Conservation (phyloP, 2,888 invertebrate species). For the Drosophila greeni region DNA sequence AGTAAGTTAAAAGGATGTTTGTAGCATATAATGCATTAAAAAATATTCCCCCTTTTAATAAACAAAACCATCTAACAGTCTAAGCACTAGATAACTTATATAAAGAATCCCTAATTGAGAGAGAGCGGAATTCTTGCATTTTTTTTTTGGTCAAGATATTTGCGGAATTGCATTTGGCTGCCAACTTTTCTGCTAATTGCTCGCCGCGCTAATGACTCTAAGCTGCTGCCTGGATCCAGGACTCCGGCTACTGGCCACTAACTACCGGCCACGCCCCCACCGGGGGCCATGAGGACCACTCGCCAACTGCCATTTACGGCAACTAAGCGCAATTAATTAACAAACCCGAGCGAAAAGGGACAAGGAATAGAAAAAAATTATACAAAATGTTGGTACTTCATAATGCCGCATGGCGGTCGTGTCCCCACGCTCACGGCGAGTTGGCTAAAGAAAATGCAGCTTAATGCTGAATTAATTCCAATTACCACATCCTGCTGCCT, state of each 20-base stretch:
- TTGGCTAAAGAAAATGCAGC: slow-evolving; percentile 67
- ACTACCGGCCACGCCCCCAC: slow-evolving; percentile 44
- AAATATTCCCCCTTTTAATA: neutral
- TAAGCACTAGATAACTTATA: neutral
- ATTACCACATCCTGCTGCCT: slow-evolving; percentile 54
- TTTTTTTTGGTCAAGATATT: slow-evolving; percentile 11
- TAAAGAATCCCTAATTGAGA: neutral
- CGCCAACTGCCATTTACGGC: slow-evolving; percentile 61
- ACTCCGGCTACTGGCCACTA: slow-evolving; percentile 9
- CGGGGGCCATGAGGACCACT: slow-evolving; percentile 7
- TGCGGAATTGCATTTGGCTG: slow-evolving; percentile 24
- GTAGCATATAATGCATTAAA: fast-evolving
- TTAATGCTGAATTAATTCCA: slow-evolving; percentile 74
- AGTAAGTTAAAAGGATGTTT: neutral
- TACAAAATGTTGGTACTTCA: slow-evolving; percentile 68
- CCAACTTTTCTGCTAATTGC: slow-evolving; percentile 53
- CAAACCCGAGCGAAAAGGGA: slow-evolving; percentile 46
- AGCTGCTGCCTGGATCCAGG: slow-evolving; percentile 14
- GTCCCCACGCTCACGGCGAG: slow-evolving; percentile 30
- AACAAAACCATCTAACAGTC: neutral
- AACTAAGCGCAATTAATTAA: slow-evolving; percentile 73
- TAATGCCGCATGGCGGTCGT: slow-evolving; percentile 21
- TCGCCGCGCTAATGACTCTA: slow-evolving; percentile 55
- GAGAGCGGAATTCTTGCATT: slow-evolving; percentile 10
- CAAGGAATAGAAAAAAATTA: slow-evolving; percentile 64